Conservation (phyloP, 2,797 vertebrate genomes). For the Schizopygopsis malacanthus region DNA sequence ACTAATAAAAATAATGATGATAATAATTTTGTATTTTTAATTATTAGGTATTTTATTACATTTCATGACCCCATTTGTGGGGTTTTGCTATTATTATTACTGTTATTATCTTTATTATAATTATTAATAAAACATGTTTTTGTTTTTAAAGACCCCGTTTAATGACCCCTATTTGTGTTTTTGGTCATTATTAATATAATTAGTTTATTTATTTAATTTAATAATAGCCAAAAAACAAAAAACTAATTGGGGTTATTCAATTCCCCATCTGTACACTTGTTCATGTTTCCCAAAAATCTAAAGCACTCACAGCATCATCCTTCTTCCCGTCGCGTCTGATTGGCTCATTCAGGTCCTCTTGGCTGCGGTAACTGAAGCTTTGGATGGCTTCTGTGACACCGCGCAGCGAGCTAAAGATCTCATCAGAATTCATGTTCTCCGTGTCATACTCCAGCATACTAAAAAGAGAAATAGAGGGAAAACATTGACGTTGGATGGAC, state of each 20-base stretch:
- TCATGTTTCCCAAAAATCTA: not conserved
- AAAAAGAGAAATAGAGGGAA: constrained; percentile 38
- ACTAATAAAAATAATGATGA: not conserved
- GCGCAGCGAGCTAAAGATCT: constrained; percentile 98
- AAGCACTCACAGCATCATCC: constrained; percentile 87
- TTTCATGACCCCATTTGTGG: not conserved
- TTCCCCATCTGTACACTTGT: not conserved
- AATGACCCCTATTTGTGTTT: not conserved
- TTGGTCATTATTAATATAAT: not conserved
- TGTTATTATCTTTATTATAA: not conserved
- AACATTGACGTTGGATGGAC: not conserved
- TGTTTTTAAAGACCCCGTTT: not conserved
- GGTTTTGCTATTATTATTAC: not conserved
- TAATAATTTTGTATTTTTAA: not conserved
- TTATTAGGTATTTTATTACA: not conserved
- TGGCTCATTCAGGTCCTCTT: constrained; percentile 95
- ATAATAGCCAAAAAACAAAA: not conserved
- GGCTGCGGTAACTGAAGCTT: constrained; percentile 97
- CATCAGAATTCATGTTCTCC: constrained; percentile 98
- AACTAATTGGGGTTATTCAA: not conserved
- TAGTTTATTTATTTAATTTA: not conserved
- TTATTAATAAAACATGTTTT: not conserved
- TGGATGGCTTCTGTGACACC: constrained; percentile 97
- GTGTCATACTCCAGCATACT: constrained; percentile 98
- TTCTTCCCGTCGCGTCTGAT: constrained; percentile 91